Evolutionary conservation across 2,888 invertebrate species (phyloP).

Genomic region (Cosmorhoe ocellata): DNA sequence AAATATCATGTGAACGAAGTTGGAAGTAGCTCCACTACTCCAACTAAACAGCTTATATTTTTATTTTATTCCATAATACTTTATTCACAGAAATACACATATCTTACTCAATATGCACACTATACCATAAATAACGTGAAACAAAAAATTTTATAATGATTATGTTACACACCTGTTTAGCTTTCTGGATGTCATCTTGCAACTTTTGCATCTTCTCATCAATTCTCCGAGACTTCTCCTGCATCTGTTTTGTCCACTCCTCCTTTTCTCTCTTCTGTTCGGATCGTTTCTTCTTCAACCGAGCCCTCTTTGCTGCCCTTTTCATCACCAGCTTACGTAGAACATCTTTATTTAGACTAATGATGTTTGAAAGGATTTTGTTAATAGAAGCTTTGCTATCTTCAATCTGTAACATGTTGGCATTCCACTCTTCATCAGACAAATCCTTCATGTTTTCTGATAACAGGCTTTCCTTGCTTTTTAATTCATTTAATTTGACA

Average conservation of each 20-base stretch:
- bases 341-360: slow-evolving; percentile 60
- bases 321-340: slow-evolving; percentile 70
- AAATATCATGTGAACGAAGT: too few relatives aligned
- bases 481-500: slow-evolving; percentile 45
- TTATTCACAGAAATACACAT: too few relatives aligned
- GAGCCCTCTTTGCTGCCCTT: slow-evolving; percentile 70
- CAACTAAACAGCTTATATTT: too few relatives aligned
- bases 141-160: too few relatives aligned
- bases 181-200: slow-evolving; percentile 83
- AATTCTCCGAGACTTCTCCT: slow-evolving; percentile 82
- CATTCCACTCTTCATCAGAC: slow-evolving; percentile 81
- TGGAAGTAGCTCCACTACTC: too few relatives aligned
- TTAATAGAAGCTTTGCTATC: slow-evolving; percentile 72
- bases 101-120: too few relatives aligned
- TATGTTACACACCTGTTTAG: slow-evolving; percentile 74
- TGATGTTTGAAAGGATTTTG: slow-evolving; percentile 60
- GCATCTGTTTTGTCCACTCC: slow-evolving; percentile 59
- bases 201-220: slow-evolving; percentile 86
- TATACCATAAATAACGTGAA: too few relatives aligned
- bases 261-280: slow-evolving; percentile 62
- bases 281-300: slow-evolving; percentile 66
- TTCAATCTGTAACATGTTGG: slow-evolving; percentile 73
- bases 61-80: too few relatives aligned
- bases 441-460: slow-evolving; percentile 65
- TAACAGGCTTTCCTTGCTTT: slow-evolving; percentile 63